Evolutionary conservation across 2,888 invertebrate species (phyloP), one percentile per base, ranked within the genome.

Genomic region (Glaucopsyche alexis): DNA sequence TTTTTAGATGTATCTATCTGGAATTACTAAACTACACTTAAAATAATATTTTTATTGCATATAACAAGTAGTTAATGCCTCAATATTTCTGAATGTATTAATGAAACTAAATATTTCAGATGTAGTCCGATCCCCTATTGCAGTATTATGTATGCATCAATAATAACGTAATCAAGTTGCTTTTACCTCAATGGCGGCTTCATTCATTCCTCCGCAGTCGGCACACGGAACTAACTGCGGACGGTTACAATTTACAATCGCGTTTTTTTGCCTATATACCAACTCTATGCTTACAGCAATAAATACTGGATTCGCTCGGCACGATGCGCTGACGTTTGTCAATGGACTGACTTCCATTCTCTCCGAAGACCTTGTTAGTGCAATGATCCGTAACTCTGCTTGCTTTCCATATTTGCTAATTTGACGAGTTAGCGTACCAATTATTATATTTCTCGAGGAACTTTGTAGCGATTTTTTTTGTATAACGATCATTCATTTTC

Each of bases 181-280:
- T n/a, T n/a, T n/a, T n/a, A n/a, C n/a, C 77, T 88, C 82, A 89
- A 89, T 88, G 88, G 82, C 84, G 80, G 82, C 80, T 82, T 84
- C 90, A 90, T 90, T 90, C 90, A 89, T 87, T 81, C 19, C 55
- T 19, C 60, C 19, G 45, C 84, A 79, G 74, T 78, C 78, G 80
- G 84, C 83, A 83, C 80, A 80, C 84, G 83, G 83, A 81, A 78
- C 76, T 79, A 79, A 79, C 79, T 60, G 60, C 13, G 47, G 78
- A 80, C 84, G 81, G 82, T 86, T 84, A 81, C 83, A 80, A 80
- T 80, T 86, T 84, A 81, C 83, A 80, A 80, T 80, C 79, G 80
- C 77, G 79, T 82, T 83, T 84, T 84, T 85, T 81, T 80, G 77
- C 75, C 79, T 79, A 80, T 82, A 77, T 80, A 71, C 76, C 75